phyloP scores from a whole-genome alignment of 2,797 vertebrate species.

The Myotis findleyi region DNA sequence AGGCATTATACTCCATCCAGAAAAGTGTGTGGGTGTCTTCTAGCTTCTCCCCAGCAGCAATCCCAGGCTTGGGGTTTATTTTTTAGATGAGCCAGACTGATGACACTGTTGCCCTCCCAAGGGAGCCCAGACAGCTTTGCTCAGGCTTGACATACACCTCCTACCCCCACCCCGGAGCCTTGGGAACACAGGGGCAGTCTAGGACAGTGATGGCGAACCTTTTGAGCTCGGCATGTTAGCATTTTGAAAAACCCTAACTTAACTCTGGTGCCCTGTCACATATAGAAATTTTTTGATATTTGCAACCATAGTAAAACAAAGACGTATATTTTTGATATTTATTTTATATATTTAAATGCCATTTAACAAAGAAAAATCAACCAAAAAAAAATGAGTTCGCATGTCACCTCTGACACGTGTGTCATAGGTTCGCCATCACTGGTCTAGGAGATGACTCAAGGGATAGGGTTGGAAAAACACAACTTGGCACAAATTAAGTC shows the following conservation, averaged over 20 bases:
- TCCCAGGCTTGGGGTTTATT: background rate
- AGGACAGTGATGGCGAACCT: background rate
- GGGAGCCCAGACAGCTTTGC: background rate
- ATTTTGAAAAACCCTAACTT: too few relatives aligned
- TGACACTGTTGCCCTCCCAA: background rate
- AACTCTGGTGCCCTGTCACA: too few relatives aligned
- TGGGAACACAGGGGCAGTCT: background rate
- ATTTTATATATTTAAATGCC: too few relatives aligned
- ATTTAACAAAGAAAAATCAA: too few relatives aligned
- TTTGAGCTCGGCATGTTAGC: too few relatives aligned
- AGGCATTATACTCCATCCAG: background rate
- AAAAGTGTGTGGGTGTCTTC: background rate
- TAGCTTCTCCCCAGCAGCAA: background rate
- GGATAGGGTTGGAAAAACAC: background rate
- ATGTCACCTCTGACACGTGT: too few relatives aligned
- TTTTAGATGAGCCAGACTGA: background rate
- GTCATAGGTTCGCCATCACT: too few relatives aligned
- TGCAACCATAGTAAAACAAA: too few relatives aligned
- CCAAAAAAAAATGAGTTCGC: too few relatives aligned
- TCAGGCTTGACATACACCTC: background rate
- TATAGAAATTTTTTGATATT: too few relatives aligned
- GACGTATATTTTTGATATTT: too few relatives aligned
- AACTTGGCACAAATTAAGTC: slow-evolving; percentile 7
- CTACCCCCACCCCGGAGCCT: background rate
- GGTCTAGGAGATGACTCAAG: background rate